These are phyloP conservation scores for Tupaia tana DNA, from an alignment of 2,113 vertebrate genomes.

Conservation along the genomic window DNA sequence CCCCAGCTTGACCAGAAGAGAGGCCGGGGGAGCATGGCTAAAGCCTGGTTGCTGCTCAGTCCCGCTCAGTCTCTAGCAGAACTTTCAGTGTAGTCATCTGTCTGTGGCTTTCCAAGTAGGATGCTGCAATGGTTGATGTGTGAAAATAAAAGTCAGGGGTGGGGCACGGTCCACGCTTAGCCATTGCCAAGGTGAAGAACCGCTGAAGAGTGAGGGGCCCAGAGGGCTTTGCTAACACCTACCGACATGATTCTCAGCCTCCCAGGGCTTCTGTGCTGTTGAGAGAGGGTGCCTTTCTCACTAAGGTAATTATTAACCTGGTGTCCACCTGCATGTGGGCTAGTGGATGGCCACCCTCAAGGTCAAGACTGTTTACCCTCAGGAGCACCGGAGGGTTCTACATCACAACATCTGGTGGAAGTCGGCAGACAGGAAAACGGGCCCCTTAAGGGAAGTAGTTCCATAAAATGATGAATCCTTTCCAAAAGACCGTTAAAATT, in stretches of 20 bases:
- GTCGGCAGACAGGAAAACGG: neutral
- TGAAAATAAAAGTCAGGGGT: neutral
- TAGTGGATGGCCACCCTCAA: neutral
- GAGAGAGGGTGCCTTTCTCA: neutral
- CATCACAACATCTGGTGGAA: neutral
- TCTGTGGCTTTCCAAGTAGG: neutral
- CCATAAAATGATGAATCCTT: neutral
- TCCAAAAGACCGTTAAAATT: neutral
- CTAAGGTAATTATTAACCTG: neutral
- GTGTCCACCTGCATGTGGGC: neutral
- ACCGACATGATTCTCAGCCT: neutral
- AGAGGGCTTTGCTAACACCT: neutral
- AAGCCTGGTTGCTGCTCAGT: neutral
- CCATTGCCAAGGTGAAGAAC: neutral
- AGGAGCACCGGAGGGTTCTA: neutral
- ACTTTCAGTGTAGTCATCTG: neutral
- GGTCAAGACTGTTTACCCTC: neutral
- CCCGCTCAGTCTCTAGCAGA: neutral
- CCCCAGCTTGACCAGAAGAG: neutral
- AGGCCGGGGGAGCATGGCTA: neutral
- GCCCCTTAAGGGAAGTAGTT: neutral
- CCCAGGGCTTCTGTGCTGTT: neutral
- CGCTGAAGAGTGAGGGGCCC: neutral
- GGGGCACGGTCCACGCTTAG: neutral
- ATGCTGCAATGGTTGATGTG: no score